Evolutionary conservation across 2,888 invertebrate genomes (phyloP).

Genomic region (Pandemis heparana): DNA sequence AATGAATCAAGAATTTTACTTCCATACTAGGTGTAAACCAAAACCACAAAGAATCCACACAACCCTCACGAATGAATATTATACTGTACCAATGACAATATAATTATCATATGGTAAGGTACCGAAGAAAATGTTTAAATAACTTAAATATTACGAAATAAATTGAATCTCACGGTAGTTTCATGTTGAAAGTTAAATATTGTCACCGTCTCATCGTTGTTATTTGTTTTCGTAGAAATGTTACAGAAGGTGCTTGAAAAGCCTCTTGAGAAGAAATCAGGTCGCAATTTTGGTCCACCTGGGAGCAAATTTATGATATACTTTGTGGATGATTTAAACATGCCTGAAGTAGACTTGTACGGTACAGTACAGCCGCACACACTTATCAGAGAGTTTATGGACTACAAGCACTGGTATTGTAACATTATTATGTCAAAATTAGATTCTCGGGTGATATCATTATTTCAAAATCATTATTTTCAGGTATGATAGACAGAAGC

Average conservation of each 20-base stretch:
- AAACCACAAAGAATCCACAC: too few relatives aligned
- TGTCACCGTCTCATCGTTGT: neutral
- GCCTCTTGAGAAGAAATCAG: conserved; percentile 97
- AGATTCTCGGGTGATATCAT: neutral
- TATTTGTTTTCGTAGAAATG: conserved; percentile 87
- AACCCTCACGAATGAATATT: too few relatives aligned
- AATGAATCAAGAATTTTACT: too few relatives aligned
- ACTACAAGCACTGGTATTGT: conserved; percentile 95
- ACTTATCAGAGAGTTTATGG: conserved; percentile 95
- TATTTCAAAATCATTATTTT: conserved; percentile 37
- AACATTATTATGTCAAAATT: neutral
- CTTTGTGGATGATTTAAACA: conserved; percentile 98
- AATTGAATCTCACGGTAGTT: too few relatives aligned
- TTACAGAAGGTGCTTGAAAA: conserved; percentile 95
- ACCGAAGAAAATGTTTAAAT: too few relatives aligned
- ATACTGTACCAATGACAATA: too few relatives aligned
- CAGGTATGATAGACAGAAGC: conserved; percentile 94
- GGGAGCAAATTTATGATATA: conserved; percentile 97
- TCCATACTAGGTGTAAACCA: too few relatives aligned
- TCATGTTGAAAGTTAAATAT: too few relatives aligned
- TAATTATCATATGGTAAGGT: too few relatives aligned
- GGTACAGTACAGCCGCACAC: conserved; percentile 98
- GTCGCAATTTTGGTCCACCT: conserved; percentile 96
- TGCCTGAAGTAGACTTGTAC: conserved; percentile 98
- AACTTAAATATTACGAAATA: too few relatives aligned